Percentiles rank a stretch among this genome's conserved stretches.
phyloP scores from a whole-genome alignment of 2,113 vertebrate genomes.

The Cricetomys ansorgei region DNA sequence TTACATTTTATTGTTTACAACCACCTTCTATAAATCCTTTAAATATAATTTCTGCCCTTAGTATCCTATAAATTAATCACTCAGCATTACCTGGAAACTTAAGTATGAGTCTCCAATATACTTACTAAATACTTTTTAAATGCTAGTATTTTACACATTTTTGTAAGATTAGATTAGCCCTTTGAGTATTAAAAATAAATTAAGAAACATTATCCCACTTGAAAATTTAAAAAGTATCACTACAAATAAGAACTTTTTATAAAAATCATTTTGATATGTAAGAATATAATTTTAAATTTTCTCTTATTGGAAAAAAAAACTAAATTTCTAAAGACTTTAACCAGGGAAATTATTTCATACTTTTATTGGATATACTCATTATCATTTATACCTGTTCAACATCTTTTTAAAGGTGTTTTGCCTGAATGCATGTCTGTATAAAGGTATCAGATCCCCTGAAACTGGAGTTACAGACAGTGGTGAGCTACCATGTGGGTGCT shows the following conservation, averaged over 20 bases:
- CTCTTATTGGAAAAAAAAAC: not conserved
- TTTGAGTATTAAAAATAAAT: slow-evolving; percentile 47
- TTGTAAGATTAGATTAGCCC: slow-evolving; percentile 17
- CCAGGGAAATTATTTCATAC: slow-evolving; percentile 10
- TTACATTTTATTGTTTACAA: slow-evolving; percentile 23
- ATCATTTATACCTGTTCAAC: not conserved
- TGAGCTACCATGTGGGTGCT: not conserved
- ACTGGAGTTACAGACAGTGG: not conserved
- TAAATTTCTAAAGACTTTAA: slow-evolving; percentile 48
- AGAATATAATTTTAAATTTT: not conserved
- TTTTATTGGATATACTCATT: not conserved
- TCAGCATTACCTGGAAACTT: slow-evolving; percentile 5
- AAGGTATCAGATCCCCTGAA: not conserved
- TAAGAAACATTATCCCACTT: not conserved
- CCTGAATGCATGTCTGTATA: not conserved
- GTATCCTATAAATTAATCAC: slow-evolving; percentile 25
- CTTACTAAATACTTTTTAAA: not conserved
- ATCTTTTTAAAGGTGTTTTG: not conserved
- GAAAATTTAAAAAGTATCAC: not conserved
- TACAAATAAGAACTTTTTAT: slow-evolving; percentile 53
- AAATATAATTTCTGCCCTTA: slow-evolving; percentile 32
- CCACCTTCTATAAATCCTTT: slow-evolving; percentile 40
- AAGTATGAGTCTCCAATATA: not conserved
- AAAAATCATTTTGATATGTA: slow-evolving; percentile 53
- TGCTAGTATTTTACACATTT: not conserved